Conservation (phyloP, 2,888 invertebrate species). For the Mactromeris polynyma region DNA sequence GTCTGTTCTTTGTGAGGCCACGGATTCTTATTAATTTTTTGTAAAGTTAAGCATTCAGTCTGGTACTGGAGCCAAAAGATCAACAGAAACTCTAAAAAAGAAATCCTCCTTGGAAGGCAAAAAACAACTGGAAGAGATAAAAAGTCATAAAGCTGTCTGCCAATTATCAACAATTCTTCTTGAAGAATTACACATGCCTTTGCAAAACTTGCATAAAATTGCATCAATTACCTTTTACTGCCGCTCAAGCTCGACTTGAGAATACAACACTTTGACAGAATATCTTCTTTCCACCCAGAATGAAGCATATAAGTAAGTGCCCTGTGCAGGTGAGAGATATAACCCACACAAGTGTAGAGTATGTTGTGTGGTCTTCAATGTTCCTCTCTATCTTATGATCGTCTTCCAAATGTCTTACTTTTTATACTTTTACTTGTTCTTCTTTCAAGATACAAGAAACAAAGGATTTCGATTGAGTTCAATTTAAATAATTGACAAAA, state of each 20-base stretch:
- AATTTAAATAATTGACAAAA: conserved; percentile 25
- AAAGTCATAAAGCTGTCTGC: conserved; percentile 42
- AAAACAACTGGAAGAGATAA: conserved; percentile 7
- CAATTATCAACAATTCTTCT: conserved; percentile 31
- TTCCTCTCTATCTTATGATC: not conserved
- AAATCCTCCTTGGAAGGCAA: not conserved
- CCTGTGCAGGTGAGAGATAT: not conserved
- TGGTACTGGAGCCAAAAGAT: conserved; percentile 5
- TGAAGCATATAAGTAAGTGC: not conserved
- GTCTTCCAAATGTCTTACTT: not conserved
- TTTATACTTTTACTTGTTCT: not conserved
- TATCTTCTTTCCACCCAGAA: not conserved
- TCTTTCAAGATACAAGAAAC: not conserved
- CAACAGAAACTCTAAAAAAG: conserved; percentile 26
- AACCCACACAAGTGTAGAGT: not conserved
- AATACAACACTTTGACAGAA: conserved; percentile 4
- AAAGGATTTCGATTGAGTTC: not conserved
- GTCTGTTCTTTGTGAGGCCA: not conserved
- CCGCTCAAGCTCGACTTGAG: not conserved
- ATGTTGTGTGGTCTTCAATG: not conserved
- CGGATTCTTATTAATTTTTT: not conserved
- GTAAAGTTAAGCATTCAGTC: not conserved
- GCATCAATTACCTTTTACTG: conserved; percentile 35
- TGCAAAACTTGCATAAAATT: conserved; percentile 45
- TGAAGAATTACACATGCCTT: conserved; percentile 30